Evolutionary conservation across 1,140 invertebrate species (phyloP), one percentile per base, ranked within the genome.

Genomic region (Aricia agestis): DNA sequence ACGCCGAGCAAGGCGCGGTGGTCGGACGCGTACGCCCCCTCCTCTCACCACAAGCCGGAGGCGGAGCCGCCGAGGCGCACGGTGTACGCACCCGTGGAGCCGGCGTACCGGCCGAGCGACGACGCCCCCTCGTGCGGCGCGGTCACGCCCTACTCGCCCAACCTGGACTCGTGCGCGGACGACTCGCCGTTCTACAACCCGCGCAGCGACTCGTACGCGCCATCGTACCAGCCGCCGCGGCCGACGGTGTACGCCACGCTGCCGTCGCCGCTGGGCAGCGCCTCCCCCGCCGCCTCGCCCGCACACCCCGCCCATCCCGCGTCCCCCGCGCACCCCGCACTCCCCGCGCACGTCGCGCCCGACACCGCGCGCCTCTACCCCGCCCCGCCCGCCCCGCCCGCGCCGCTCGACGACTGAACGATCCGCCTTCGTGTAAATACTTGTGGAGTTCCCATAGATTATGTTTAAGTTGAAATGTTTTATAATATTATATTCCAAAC

Each of bases 41-140:
- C 92, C 42, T 80, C 85, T 32, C 81, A 89, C 75, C 88, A 92
- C 76, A 80, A 78, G 73, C 88, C 83, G 41, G 91, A 90, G 73
- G 80, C 85, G 17, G 86, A 89, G 69, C 83, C 84, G 32, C 92
- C 93, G 36, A 83, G 93, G 0, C 92, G 92, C 31, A 93, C 94
- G 6, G 92, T 94, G 72, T 94, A 94, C 76, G 93, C 93, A 10
- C 93, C 93, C 0, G 92, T 92, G 58, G 93, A 90, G 66, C 93
- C 93, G 1, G 92, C 92, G n/a, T 93, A 93, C 76, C 83, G 88
- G 59, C 90, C 91, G n/a, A 91, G 88, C 74, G 89, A 91, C 77
- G 88, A 91, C 74, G 88, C 91, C 66, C 88, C 89, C 0, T 87
- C 87, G 1, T 89, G 88, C 76, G 91, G 89, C 10, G 89, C 90